Evolutionary conservation across 1,140 invertebrate genomes (phyloP), one percentile per base, ranked within the genome.

Genomic region (Magallana angulata): DNA sequence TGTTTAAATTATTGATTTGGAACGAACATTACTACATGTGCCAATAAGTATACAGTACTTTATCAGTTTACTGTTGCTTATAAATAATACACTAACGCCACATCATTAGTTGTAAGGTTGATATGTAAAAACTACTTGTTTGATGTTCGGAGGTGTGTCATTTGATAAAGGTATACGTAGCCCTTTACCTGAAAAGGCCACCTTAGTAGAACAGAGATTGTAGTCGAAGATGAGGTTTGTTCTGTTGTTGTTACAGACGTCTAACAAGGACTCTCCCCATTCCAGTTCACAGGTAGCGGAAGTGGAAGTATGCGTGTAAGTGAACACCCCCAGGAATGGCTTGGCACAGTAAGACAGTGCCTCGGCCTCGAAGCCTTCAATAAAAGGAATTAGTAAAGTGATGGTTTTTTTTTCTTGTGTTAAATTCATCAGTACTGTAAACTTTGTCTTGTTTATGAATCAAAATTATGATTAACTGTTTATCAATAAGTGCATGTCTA

Each of bases 271-370:
- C 1, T 76, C 68, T 4, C 18, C 68, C 68, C 68, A 76, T 0
- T 76, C 30, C 18, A 36, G 9, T 3, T 30, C 68, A 76, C 68
- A 76, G 2, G 18, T 24, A 76, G 68, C 8, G 24, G 68, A 76
- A 8, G 68, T 4, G 24, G 68, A 76, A 5, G 18, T 30, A 12
- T 76, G 68, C 2, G 14, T 76, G 68, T 76, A 76, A 9, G 68
- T 76, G 11, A 76, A 76, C 8, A 76, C 68, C 4, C 68, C 68
- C 24, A 76, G 9, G 24, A 76, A 36, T 36, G 68, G 68, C 14
- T 76, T 76, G 4, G 84, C 68, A 12, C 62, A 68, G 30, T 85
- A 85, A 5, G 84, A 80, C 80, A 82, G 60, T 48, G 36, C 82
- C 76, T 18, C 81, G 30, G 12, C 56, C 36, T 64, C 80, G n/a